Evolutionary conservation across 2,888 invertebrate genomes (phyloP).

Genomic region (Hirtodrosophila histrioides): DNA sequence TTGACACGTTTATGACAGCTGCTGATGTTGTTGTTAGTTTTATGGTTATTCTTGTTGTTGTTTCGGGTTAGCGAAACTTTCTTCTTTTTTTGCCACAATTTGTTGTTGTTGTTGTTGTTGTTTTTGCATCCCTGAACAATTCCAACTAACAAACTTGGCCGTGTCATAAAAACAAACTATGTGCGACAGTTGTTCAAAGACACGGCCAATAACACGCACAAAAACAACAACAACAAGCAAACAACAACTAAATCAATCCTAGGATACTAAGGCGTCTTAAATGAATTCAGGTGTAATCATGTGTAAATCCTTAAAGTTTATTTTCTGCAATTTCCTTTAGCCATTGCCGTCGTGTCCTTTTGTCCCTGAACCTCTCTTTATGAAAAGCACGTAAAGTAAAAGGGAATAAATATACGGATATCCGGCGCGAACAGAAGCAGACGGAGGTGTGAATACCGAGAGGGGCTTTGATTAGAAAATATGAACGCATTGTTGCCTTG

Average conservation of each 20-base stretch:
- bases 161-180: constrained; percentile 44
- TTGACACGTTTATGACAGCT: constrained; percentile 41
- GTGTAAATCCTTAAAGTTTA: constrained; percentile 67
- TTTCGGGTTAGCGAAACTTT: constrained; percentile 12
- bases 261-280: constrained; percentile 15
- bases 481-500: constrained; percentile 18
- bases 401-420: constrained; percentile 42
- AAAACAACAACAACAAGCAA: constrained; percentile 10
- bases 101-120: constrained; percentile 21
- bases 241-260: constrained; percentile 41
- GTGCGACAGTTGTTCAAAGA: constrained; percentile 41
- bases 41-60: constrained; percentile 31
- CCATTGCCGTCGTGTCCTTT: constrained; percentile 4
- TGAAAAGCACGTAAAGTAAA: constrained; percentile 32
- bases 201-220: constrained; percentile 32
- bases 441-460: constrained; percentile 1
- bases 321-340: constrained; percentile 36
- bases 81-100: constrained; percentile 1
- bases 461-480: constrained; percentile 33
- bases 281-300: constrained; percentile 64
- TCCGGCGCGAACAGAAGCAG: constrained; percentile 28
- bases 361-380: constrained; percentile 9
- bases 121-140: constrained; percentile 30
- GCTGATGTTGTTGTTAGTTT: constrained; percentile 38
- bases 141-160: constrained; percentile 39